Percentiles rank a stretch among this genome's conserved stretches.
Evolutionary conservation across 1,140 invertebrate genomes (phyloP).

Genomic region (Pseudomyrmex flavicornis): DNA sequence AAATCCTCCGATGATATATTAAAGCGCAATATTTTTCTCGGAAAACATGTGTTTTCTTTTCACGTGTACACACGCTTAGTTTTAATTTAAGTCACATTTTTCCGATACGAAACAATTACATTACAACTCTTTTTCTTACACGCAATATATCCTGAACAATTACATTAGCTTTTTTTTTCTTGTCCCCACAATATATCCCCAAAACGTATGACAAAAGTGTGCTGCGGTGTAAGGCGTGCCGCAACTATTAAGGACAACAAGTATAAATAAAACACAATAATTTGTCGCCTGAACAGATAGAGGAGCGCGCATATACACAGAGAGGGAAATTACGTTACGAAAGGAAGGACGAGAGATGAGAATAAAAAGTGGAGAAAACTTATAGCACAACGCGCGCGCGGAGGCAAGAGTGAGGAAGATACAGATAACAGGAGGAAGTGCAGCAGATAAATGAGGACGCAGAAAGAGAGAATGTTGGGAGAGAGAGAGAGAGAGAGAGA

Average conservation of each 20-base stretch:
- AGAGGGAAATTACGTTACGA: slow-evolving; percentile 44
- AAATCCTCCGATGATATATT: slow-evolving; percentile 6
- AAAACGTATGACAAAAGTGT: slow-evolving; percentile 37
- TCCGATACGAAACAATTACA: slow-evolving; percentile 10
- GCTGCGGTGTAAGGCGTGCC: not conserved
- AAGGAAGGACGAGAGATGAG: slow-evolving; percentile 23
- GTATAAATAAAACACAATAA: slow-evolving; percentile 33
- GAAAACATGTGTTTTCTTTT: not conserved
- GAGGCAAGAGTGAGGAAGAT: slow-evolving; percentile 16
- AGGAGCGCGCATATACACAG: slow-evolving; percentile 26
- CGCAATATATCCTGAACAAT: slow-evolving; percentile 12
- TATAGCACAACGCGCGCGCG: slow-evolving; percentile 13
- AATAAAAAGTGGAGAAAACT: slow-evolving; percentile 50
- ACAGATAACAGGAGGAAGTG: slow-evolving; percentile 48
- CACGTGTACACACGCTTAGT: not conserved
- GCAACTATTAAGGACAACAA: not conserved
- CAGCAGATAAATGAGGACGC: slow-evolving; percentile 36
- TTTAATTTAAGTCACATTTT: slow-evolving; percentile 27
- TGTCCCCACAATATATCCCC: not conserved
- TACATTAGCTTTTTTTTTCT: slow-evolving; percentile 17
- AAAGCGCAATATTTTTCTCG: slow-evolving; percentile 13
- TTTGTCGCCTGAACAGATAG: slow-evolving; percentile 47
- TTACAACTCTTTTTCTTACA: too few species aligned
- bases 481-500: too few species aligned
- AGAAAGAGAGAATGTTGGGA: slow-evolving; percentile 9